These are phyloP conservation scores for Triops cancriformis DNA, from an alignment of 1,140 invertebrate genomes.

Conservation along the genomic window DNA sequence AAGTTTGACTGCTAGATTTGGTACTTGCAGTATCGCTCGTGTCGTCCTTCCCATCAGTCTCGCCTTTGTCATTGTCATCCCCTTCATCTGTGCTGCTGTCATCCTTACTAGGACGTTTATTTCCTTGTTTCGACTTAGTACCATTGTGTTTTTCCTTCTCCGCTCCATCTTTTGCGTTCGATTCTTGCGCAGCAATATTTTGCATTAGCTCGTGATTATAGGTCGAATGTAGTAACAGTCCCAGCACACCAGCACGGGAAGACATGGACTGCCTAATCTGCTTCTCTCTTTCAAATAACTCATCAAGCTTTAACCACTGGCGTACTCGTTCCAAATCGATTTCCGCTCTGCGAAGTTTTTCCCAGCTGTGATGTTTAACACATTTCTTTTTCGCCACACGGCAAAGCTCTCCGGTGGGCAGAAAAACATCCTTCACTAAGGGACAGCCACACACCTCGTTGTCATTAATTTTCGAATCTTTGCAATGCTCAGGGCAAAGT, in stretches of 20 bases:
- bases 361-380: constrained; percentile 88
- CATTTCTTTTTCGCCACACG: constrained; percentile 82
- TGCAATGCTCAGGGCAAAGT: constrained; percentile 94
- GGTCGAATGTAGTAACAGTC: constrained; percentile 87
- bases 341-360: constrained; percentile 83
- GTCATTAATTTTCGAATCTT: constrained; percentile 75
- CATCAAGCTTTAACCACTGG: constrained; percentile 84
- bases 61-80: neutral
- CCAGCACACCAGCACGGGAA: constrained; percentile 78
- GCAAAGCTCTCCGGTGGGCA: constrained; percentile 71
- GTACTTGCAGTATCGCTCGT: neutral
- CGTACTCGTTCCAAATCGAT: constrained; percentile 58
- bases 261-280: constrained; percentile 78
- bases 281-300: constrained; percentile 88
- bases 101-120: neutral
- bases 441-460: constrained; percentile 79
- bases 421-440: constrained; percentile 70
- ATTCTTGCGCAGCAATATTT: constrained; percentile 33
- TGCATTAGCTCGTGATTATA: constrained; percentile 86
- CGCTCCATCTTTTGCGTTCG: neutral
- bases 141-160: neutral
- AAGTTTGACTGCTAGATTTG: neutral
- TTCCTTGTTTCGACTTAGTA: neutral
- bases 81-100: neutral
- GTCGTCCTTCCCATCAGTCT: neutral